Evolutionary conservation across 2,888 invertebrate genomes (phyloP).

Genomic region (Choreutis nemorana): DNA sequence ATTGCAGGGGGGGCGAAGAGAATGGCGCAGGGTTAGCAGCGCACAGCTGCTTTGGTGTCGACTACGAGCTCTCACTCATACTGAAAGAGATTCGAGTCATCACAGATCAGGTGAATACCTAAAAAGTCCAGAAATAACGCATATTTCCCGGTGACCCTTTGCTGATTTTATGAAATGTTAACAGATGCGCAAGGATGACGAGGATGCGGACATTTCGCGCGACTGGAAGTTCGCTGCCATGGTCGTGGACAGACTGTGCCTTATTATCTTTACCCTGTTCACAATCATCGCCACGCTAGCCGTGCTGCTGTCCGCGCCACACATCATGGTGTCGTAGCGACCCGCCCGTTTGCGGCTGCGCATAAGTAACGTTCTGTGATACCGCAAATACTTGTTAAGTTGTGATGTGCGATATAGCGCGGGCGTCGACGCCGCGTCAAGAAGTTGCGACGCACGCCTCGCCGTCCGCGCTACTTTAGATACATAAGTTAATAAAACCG

Average conservation of each 20-base stretch:
- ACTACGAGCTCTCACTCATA: conserved; percentile 94
- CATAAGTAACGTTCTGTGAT: conserved; percentile 71
- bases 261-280: conserved; percentile 99
- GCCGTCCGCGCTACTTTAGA: conserved; percentile 55
- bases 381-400: conserved; percentile 74
- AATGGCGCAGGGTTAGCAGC: conserved; percentile 81
- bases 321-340: conserved; percentile 91
- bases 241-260: conserved; percentile 99
- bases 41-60: conserved; percentile 89
- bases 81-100: conserved; percentile 94
- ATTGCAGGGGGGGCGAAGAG: conserved; percentile 63
- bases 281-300: conserved; percentile 97
- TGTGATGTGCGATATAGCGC: conserved; percentile 63
- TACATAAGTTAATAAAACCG: conserved; percentile 54
- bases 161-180: too few relatives aligned
- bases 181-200: conserved; percentile 94
- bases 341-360: conserved; percentile 53
- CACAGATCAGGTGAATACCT: conserved; percentile 76
- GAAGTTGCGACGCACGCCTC: conserved; percentile 53
- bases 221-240: conserved; percentile 99
- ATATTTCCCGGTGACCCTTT: too few relatives aligned
- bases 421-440: conserved; percentile 50
- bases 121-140: too few relatives aligned
- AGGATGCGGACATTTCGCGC: conserved; percentile 91
- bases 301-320: conserved; percentile 95